Conservation (phyloP, 2,797 vertebrate species). For the Microcaecilia unicolor region DNA sequence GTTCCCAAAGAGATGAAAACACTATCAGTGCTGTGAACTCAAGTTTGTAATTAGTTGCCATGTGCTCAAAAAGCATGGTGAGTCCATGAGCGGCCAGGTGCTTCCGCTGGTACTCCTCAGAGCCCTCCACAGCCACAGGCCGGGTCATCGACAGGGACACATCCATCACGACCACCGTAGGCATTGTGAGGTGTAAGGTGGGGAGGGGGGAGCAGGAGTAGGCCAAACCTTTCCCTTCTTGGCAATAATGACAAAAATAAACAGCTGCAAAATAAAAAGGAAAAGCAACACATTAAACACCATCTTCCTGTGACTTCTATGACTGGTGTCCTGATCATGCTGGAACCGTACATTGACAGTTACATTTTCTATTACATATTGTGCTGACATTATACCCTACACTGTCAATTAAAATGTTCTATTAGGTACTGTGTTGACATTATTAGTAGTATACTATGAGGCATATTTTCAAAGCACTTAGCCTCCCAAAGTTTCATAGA, state of each 20-base stretch:
- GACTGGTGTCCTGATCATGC: too few relatives aligned
- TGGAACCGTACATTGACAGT: too few relatives aligned
- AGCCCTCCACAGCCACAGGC: constrained; percentile 79
- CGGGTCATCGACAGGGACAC: constrained; percentile 96
- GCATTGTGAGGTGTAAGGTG: constrained; percentile 66
- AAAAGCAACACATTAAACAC: accelerated
- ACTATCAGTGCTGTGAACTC: constrained; percentile 90
- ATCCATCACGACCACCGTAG: constrained; percentile 91
- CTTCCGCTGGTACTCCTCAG: constrained; percentile 90
- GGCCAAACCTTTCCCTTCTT: neutral
- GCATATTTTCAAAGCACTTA: too few relatives aligned
- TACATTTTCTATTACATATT: too few relatives aligned
- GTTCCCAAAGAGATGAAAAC: constrained; percentile 92
- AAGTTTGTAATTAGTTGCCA: constrained; percentile 93
- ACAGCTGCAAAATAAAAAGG: neutral
- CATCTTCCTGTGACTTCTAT: too few relatives aligned
- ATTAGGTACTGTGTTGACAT: too few relatives aligned
- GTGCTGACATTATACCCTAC: too few relatives aligned
- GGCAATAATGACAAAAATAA: neutral
- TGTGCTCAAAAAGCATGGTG: constrained; percentile 96
- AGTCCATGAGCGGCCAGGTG: constrained; percentile 89
- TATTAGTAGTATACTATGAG: too few relatives aligned
- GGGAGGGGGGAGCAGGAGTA: too few relatives aligned
- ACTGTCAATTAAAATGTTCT: too few relatives aligned
- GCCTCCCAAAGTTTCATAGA: too few relatives aligned